Evolutionary conservation across 2,888 invertebrate genomes (phyloP), one percentile per base, ranked within the genome.

Genomic region (Limenitis camilla): DNA sequence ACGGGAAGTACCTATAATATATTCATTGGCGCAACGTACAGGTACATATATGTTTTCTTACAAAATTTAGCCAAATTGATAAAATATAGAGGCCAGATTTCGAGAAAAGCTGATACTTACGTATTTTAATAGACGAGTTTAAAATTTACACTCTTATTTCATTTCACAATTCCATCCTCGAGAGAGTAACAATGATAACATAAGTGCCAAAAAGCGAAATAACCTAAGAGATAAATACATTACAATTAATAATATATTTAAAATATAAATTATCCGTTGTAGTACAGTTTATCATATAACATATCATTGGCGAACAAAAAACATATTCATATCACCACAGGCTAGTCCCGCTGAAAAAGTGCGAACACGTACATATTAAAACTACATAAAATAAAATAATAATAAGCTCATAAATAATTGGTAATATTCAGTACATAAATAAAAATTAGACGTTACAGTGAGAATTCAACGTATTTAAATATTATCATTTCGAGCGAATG

Each of bases 11-110:
- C n/a, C n/a, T n/a, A n/a, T n/a, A n/a, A n/a, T 76, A 71, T 72
- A 74, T 73, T 76, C 58, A 81, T 79, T 80, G 80, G 78, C 74
- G 78, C 78, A 83, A 80, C 71, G 67, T 56, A 77, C 82, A 85
- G 83, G 86, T 85, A 85, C 84, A 73, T 75, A 68, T 72, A 76
- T 64, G 55, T 59, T 74, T 76, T 74, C 62, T 67, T 65, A 70
- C 65, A 73, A 76, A 69, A 73, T 66, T 66, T 67, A 76, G 74
- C 75, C 74, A 68, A 74, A 69, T 69, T 61, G 63, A 68, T 64
- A 59, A 65, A 59, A 64, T 68, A 68, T 64, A 67, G 55, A 78
- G 76, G 78, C 77, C 72, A 71, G 65, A 74, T 72, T 69, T 72
- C 66, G 66, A 69, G 71, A 71, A 70, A 79, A 76, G 78, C 75